A percentile compares a stretch with the other conserved stretches of the same genome.
phyloP scores from a whole-genome alignment of 2,113 vertebrate genomes.

The Chlamydotis undulata region DNA sequence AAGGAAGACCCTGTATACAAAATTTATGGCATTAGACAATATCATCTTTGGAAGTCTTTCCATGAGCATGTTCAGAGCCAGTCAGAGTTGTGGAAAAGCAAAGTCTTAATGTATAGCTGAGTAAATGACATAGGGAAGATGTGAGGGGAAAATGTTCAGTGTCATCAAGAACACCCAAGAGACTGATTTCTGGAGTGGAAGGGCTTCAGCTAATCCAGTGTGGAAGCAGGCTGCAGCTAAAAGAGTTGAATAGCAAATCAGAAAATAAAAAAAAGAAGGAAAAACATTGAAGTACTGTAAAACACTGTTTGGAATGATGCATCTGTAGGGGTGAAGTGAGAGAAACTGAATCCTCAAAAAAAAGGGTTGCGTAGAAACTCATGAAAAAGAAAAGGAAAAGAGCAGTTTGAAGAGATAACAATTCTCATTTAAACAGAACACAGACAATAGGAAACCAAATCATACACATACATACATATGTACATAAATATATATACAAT shows the following conservation, averaged over 20 bases:
- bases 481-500: neutral
- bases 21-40: neutral
- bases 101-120: neutral
- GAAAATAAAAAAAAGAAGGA: neutral
- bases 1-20: neutral
- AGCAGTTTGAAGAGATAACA: neutral
- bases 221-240: neutral
- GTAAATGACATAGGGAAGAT: neutral
- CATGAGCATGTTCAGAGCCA: neutral
- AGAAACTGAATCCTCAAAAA: neutral
- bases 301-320: neutral
- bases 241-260: neutral
- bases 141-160: neutral
- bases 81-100: neutral
- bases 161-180: neutral
- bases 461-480: rapidly evolving
- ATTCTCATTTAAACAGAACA: neutral
- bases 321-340: neutral
- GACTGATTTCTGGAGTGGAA: neutral
- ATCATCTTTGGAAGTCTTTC: neutral
- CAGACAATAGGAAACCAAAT: neutral
- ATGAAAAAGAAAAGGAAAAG: neutral
- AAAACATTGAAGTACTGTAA: neutral
- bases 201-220: neutral
- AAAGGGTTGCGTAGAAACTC: neutral